phyloP scores from a whole-genome alignment of 1,140 invertebrate species.

The Drosophila gunungcola region DNA sequence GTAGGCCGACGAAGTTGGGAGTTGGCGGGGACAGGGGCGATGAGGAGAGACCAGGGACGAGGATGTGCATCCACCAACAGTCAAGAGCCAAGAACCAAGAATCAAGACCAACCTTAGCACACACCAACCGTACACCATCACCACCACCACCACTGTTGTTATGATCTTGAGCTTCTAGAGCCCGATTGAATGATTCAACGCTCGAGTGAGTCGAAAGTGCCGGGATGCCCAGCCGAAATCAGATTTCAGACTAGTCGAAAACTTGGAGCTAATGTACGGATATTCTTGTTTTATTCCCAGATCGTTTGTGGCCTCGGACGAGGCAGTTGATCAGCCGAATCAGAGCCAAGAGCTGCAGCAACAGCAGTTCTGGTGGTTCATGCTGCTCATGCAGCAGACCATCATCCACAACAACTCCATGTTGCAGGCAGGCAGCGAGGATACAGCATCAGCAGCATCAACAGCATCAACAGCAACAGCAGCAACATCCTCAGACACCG shows the following conservation, averaged over 20 bases:
- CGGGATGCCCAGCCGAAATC: slow-evolving; percentile 44
- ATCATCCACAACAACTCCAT: slow-evolving; percentile 64
- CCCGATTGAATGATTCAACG: slow-evolving; percentile 76
- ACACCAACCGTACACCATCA: slow-evolving; percentile 45
- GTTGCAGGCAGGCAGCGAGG: slow-evolving; percentile 27
- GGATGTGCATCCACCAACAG: slow-evolving; percentile 8
- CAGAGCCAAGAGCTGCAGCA: slow-evolving; percentile 43
- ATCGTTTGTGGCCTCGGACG: slow-evolving; percentile 80
- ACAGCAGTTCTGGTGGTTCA: slow-evolving; percentile 76
- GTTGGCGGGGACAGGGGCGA: slow-evolving; percentile 24
- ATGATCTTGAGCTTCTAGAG: slow-evolving; percentile 41
- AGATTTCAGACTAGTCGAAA: background rate
- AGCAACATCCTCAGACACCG: slow-evolving; percentile 13
- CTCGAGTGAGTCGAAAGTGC: slow-evolving; percentile 83
- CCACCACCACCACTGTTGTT: slow-evolving; percentile 31
- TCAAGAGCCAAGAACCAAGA: slow-evolving; percentile 26
- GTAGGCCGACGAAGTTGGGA: slow-evolving; percentile 58
- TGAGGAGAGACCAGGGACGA: slow-evolving; percentile 23
- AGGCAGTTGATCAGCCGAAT: slow-evolving; percentile 24
- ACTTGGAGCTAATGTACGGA: background rate
- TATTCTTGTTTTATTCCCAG: slow-evolving; percentile 27
- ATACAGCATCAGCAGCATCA: slow-evolving; percentile 11
- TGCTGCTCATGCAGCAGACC: slow-evolving; percentile 81
- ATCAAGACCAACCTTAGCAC: slow-evolving; percentile 17
- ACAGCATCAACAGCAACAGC: slow-evolving; percentile 13